Evolutionary conservation across 2,888 invertebrate genomes (phyloP), one percentile per base, ranked within the genome.

Genomic region (Chorisops tibialis): DNA sequence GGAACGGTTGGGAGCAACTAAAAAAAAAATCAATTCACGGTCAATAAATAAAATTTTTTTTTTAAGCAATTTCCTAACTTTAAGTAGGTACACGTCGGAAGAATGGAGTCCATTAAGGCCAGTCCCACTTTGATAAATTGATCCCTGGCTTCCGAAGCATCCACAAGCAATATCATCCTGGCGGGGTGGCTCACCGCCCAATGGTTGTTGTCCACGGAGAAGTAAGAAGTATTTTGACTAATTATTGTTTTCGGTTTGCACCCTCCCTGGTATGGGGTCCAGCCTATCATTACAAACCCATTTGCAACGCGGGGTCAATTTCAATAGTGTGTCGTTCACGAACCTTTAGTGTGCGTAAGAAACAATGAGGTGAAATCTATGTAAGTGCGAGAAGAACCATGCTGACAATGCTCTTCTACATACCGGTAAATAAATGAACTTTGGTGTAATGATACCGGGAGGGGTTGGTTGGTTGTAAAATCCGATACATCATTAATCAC

Each of bases 401-500:
- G 30, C 30, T 30, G 30, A 30, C 30, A 30, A 30, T 30, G 9
- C 18, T 56, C 18, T 56, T 30, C 30, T 56, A 45, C 45, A 43
- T 30, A 56, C 3, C 43, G 19, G 45, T 18, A 56, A 56, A 56
- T 56, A 56, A 56, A 56, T 56, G 56, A 56, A 39, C 56, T 43
- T 56, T 56, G 45, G 35, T 22, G 12, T 56, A 43, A 56, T 56
- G 56, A 45, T 56, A 16, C 43, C 16, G 43, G 35, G 56, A 43
- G 56, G 56, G 56, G n/a, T 43, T 56, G 24, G 30, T 24, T 56
- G 43, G 30, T 43, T 56, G 56, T 43, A 45, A 60, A 58, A 63
- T 60, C 54, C 35, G 49, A 56, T 56, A 37, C 43, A 52, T 61
- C 64, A 64, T 64, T 64, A 64, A 64, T 64, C 64, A 64, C 61